These are phyloP conservation scores for Todus mexicanus DNA, from an alignment of 2,797 vertebrate species.

Conservation along the genomic window DNA sequence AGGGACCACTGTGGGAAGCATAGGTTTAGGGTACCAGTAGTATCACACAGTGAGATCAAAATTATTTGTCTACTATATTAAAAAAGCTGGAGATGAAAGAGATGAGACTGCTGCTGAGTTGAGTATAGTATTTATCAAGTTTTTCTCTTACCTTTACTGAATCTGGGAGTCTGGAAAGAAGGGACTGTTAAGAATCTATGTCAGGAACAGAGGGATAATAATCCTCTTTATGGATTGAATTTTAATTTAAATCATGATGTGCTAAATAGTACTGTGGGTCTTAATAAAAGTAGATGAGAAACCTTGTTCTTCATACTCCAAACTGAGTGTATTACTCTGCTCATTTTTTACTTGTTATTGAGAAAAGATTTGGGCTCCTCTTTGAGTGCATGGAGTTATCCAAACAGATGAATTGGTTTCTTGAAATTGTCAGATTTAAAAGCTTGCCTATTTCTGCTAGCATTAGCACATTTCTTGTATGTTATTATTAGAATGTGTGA, in stretches of 20 bases:
- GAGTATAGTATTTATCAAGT: not conserved
- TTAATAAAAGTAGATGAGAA: not conserved
- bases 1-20: not conserved
- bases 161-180: not conserved
- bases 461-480: not conserved
- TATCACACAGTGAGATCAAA: not conserved
- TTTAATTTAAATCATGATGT: conserved; percentile 10
- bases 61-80: not conserved
- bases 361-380: not conserved
- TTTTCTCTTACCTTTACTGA: not conserved
- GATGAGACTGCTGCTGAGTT: not conserved
- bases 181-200: not conserved
- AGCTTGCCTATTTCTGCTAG: not conserved
- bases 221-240: not conserved
- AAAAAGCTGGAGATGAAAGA: not conserved
- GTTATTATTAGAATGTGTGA: not conserved
- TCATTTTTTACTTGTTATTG: not conserved
- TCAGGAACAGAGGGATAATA: not conserved
- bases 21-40: not conserved
- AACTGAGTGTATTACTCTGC: not conserved
- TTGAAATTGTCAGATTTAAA: not conserved
- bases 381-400: not conserved
- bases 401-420: not conserved
- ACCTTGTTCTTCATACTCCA: not conserved
- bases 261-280: not conserved